phyloP scores from a whole-genome alignment of 2,888 invertebrate genomes.

The Scaptomyza flava region DNA sequence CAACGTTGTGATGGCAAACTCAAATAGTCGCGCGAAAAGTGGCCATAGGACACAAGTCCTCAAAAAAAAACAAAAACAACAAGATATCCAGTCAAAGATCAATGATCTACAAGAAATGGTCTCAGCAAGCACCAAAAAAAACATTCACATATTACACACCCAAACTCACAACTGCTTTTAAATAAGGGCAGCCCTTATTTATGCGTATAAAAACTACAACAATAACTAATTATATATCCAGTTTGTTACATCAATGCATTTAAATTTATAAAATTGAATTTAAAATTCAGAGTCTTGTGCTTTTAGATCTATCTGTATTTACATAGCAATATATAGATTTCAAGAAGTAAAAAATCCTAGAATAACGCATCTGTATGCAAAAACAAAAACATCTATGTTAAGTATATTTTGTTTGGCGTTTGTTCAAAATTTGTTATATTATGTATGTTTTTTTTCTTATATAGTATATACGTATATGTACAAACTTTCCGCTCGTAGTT shows the following conservation, averaged over 20 bases:
- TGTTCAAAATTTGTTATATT: constrained; percentile 35
- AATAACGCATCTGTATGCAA: constrained; percentile 19
- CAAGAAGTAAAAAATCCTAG: constrained; percentile 8
- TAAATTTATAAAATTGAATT: constrained; percentile 65
- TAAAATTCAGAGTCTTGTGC: constrained; percentile 66
- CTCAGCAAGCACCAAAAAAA: constrained; percentile 55
- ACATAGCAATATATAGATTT: constrained; percentile 32
- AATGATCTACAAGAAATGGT: constrained; percentile 29
- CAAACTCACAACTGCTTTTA: constrained; percentile 11
- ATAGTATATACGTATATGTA: constrained; percentile 4
- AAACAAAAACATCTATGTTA: constrained; percentile 23
- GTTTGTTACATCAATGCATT: constrained; percentile 73
- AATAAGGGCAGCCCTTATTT: constrained; percentile 9
- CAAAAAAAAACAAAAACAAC: constrained; percentile 1
- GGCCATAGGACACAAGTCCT: constrained; percentile 40
- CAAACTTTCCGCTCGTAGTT: constrained; percentile 20
- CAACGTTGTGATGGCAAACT: constrained; percentile 45
- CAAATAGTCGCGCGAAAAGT: constrained; percentile 30
- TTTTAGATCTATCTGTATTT: constrained; percentile 68
- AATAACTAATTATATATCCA: constrained; percentile 21
- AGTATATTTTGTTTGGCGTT: constrained; percentile 30
- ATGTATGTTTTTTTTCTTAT: constrained; percentile 28
- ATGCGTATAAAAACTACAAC: constrained; percentile 12
- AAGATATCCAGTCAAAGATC: neutral
- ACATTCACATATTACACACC: neutral